Conservation (phyloP, 2,888 invertebrate genomes). For the Argyresthia goedartella region DNA sequence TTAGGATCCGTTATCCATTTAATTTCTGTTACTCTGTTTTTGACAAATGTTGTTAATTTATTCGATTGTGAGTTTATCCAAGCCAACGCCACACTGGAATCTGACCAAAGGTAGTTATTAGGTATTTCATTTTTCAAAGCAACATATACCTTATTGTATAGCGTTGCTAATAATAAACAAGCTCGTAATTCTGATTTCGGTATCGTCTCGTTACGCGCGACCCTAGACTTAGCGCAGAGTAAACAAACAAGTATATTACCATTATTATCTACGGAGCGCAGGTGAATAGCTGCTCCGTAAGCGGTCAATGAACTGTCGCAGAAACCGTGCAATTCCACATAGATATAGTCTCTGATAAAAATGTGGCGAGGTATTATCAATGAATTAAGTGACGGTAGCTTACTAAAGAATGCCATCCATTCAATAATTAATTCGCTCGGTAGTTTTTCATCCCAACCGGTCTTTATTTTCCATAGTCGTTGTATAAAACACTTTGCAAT, state of each 20-base stretch:
- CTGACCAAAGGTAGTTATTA: neutral
- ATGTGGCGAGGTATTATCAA: constrained; percentile 4
- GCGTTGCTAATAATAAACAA: neutral
- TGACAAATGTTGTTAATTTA: neutral
- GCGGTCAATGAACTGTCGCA: constrained; percentile 6
- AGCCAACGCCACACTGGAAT: neutral
- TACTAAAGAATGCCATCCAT: constrained; percentile 6
- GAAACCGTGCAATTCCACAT: constrained; percentile 6
- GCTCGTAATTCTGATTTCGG: constrained; percentile 6
- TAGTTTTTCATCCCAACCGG: constrained; percentile 9
- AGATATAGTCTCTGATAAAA: neutral
- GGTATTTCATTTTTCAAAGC: neutral
- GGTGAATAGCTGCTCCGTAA: constrained; percentile 7
- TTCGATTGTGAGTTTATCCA: neutral
- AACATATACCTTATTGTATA: neutral
- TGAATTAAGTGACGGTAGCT: neutral
- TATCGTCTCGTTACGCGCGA: constrained; percentile 6
- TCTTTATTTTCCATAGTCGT: neutral
- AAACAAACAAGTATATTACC: constrained; percentile 4
- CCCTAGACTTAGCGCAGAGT: constrained; percentile 6
- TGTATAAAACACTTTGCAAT: constrained; percentile 3
- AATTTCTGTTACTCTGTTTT: neutral
- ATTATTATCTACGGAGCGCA: neutral
- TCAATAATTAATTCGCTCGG: neutral
- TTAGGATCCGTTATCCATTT: neutral